phyloP scores from a whole-genome alignment of 2,797 vertebrate species.

The Hypotaenidia okinawae region DNA sequence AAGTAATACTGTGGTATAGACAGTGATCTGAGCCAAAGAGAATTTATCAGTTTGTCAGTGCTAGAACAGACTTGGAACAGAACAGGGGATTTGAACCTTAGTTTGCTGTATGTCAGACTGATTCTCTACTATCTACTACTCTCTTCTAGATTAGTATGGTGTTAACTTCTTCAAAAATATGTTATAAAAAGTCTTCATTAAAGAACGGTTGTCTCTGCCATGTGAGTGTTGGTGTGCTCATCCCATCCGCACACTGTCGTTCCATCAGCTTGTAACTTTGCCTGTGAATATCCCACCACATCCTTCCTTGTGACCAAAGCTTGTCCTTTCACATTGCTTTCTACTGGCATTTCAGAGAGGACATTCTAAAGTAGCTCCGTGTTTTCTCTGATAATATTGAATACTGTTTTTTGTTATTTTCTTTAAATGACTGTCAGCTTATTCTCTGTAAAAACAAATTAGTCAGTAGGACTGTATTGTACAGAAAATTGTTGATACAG shows the following conservation, averaged over 20 bases:
- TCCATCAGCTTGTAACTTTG: background rate
- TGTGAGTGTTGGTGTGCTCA: background rate
- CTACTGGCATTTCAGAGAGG: background rate
- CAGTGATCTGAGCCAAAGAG: background rate
- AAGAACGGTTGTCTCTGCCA: background rate
- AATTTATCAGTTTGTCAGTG: background rate
- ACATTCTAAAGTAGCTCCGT: background rate
- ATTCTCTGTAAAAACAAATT: background rate
- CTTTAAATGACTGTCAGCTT: background rate
- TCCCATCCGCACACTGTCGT: fast-evolving
- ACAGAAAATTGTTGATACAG: background rate
- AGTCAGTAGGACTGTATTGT: background rate
- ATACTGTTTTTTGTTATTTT: background rate
- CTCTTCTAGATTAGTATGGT: background rate
- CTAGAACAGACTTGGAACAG: background rate
- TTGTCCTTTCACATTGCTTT: background rate
- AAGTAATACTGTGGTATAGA: background rate
- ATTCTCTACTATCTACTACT: background rate
- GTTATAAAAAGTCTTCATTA: background rate
- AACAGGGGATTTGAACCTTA: background rate
- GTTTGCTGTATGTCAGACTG: background rate
- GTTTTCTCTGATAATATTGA: background rate
- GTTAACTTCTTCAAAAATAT: background rate
- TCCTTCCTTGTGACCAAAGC: background rate
- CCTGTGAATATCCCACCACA: background rate